Base-by-base conservation (phyloP, 2,888 invertebrate species). In the Leuctra nigra region DNA sequence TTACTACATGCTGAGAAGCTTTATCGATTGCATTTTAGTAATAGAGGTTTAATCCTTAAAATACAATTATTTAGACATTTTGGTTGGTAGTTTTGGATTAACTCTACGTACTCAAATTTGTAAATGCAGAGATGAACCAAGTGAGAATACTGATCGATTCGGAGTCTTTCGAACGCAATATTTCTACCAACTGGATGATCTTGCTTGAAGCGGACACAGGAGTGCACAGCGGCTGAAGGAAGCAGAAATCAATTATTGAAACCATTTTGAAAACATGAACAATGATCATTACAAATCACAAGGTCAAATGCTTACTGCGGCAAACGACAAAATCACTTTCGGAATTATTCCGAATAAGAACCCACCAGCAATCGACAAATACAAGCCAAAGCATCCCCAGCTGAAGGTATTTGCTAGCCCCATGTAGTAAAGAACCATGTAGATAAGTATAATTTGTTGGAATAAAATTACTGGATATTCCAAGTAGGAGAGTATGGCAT, bases 151-250 rank as follows among this genome's bases (percentile, higher is more conserved):
- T 90, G 0, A 91, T 81, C 0, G 87, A 84, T 63, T 86, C 84
- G 1, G 91, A 83, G 68, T 88, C 86, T 66, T 80, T 81, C 1
- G 80, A 77, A 56, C 76, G 75, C 18, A 87, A 65, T 62, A 92
- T 91, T 58, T 86, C 85, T 56, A 82, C 69, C 22, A 92, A 76
- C 68, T 91, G 91, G 14, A 87, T 79, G 2, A 88, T 75, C 75
- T 91, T 92, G 59, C 91, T 89, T 25, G 87, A 86, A 7, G 88
- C 87, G 64, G 90, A 87, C 61, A 91, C 80, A 0, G 91, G 91
- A 1, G 86, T 86, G 67, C 84, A 84, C 50, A 85, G 70, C 1
- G 85, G 85, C 87, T 87, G 71, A 59, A 79, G 78, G 62, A 59
- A 29, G 55, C 16, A 50, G 47, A 54, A 46, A 57, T 33, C 57